Evolutionary conservation across 2,888 invertebrate genomes (phyloP).

Genomic region (Synergus laeviventris): DNA sequence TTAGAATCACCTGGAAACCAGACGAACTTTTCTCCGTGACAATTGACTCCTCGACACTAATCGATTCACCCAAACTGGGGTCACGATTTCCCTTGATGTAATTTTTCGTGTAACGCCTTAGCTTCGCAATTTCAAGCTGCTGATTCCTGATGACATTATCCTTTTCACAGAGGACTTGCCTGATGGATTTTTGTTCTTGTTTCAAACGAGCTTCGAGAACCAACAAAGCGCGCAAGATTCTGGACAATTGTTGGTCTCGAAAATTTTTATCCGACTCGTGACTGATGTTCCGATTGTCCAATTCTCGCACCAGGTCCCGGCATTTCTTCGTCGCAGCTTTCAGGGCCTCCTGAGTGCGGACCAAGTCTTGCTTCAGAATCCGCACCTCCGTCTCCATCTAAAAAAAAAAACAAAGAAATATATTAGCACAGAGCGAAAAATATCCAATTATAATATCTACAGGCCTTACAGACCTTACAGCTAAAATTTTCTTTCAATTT

Average conservation of each 20-base stretch:
- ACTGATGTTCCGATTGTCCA: slow-evolving; percentile 66
- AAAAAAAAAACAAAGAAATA: slow-evolving; percentile 76
- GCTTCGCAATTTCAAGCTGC: slow-evolving; percentile 82
- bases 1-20: slow-evolving; percentile 48
- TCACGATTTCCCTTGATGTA: slow-evolving; percentile 81
- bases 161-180: slow-evolving; percentile 82
- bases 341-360: slow-evolving; percentile 82
- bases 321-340: slow-evolving; percentile 82
- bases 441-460: no score
- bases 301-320: slow-evolving; percentile 80
- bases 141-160: slow-evolving; percentile 85
- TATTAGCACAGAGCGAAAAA: neutral
- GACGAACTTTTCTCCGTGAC: slow-evolving; percentile 45
- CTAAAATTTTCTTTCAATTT: no score
- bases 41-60: slow-evolving; percentile 12
- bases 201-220: slow-evolving; percentile 84
- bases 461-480: no score
- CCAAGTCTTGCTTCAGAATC: slow-evolving; percentile 79
- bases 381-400: slow-evolving; percentile 82
- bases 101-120: slow-evolving; percentile 78
- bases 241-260: slow-evolving; percentile 84
- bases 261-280: slow-evolving; percentile 80
- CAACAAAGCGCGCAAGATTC: slow-evolving; percentile 83
- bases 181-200: slow-evolving; percentile 85
- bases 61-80: slow-evolving; percentile 61